Evolutionary conservation across 2,888 invertebrate genomes (phyloP).

Genomic region (Lucinisca nassula): DNA sequence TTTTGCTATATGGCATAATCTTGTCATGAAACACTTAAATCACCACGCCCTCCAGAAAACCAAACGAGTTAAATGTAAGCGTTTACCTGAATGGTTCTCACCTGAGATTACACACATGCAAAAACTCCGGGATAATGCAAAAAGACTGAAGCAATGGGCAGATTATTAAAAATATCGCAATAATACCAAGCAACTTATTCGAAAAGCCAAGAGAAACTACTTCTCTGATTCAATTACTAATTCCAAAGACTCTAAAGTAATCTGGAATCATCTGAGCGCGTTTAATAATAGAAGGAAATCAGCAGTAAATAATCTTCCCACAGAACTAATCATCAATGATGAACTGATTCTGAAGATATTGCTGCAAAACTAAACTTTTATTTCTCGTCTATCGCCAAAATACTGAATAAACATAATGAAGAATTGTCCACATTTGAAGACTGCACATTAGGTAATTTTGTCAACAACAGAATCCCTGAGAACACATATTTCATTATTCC

Average conservation of each 20-base stretch:
- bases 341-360: not conserved
- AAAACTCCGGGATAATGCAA: not conserved
- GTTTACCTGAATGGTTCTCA: not conserved
- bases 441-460: not conserved
- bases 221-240: not conserved
- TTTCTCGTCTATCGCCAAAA: not conserved
- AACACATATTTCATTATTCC: not conserved
- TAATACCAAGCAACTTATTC: not conserved
- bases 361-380: not conserved
- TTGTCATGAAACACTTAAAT: not conserved
- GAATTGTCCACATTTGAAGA: not conserved
- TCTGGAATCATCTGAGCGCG: not conserved
- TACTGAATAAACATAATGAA: not conserved
- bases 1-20: not conserved
- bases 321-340: not conserved
- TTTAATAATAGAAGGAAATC: not conserved
- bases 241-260: not conserved
- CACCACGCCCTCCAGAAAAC: not conserved
- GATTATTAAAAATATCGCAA: not conserved
- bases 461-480: not conserved
- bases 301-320: not conserved
- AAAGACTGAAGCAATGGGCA: not conserved
- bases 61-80: not conserved
- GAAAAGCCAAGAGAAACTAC: not conserved
- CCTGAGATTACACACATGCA: not conserved